A percentile compares a stretch with the other conserved stretches of the same genome.
Conservation (phyloP, 2,888 invertebrate species). For the Coremacera marginata region DNA sequence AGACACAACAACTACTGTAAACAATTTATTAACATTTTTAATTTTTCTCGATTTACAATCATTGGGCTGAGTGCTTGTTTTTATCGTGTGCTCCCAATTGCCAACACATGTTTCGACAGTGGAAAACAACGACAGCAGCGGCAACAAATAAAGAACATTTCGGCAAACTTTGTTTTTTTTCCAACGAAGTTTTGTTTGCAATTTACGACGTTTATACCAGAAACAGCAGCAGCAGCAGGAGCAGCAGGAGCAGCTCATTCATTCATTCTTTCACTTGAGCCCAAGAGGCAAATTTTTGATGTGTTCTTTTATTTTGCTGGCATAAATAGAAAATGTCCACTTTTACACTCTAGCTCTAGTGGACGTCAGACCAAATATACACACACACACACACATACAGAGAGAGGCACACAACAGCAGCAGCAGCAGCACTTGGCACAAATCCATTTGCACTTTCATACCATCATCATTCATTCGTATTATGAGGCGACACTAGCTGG, state of each 20-base stretch:
- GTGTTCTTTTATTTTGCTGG: not conserved
- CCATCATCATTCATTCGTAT: constrained; percentile 50
- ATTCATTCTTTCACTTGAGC: constrained; percentile 7
- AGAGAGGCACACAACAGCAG: not conserved
- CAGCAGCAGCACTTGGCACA: constrained; percentile 36
- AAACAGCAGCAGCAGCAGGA: no score
- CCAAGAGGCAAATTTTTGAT: constrained; percentile 20
- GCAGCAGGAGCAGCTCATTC: not conserved
- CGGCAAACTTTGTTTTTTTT: not conserved
- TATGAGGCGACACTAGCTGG: constrained; percentile 38
- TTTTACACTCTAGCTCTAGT: constrained; percentile 20
- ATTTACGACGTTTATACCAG: constrained; percentile 22
- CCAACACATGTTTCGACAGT: constrained; percentile 26
- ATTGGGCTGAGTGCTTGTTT: not conserved
- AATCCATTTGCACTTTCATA: constrained; percentile 50
- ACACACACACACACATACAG: constrained; percentile 17
- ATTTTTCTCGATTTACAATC: constrained; percentile 23
- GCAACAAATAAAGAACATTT: constrained; percentile 15
- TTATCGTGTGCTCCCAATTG: constrained; percentile 4
- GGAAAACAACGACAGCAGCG: not conserved
- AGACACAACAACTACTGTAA: no score
- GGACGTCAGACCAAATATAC: not conserved
- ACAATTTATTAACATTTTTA: constrained; percentile 23
- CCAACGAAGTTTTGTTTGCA: constrained; percentile 29
- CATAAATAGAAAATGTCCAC: constrained; percentile 47